Evolutionary conservation across 2,113 vertebrate species (phyloP), one percentile per base, ranked within the genome.

Genomic region (Leptocoma aspasia): DNA sequence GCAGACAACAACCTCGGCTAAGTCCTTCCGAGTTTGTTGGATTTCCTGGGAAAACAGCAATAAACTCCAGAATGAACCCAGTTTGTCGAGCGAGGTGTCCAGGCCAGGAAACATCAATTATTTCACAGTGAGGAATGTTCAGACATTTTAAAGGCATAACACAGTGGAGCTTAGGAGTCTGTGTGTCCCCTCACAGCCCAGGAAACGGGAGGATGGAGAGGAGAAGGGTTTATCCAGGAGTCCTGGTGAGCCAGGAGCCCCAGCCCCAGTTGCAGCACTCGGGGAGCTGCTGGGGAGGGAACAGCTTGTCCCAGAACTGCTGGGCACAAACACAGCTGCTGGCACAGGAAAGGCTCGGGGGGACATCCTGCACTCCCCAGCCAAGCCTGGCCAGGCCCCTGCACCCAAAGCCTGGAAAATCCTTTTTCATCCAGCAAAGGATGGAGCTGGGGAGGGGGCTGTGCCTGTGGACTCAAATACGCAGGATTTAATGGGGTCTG

Each of bases 391-490:
- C 27, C 16, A 1, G 35, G 21, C 64, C 50, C 17, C 15, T 0
- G 4, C 21, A 13, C 50, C 76, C 41, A 35, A 1, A 1, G 31
- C 2, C 4, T 8, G 24, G n/a, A 41, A 20, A 53, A 31, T 4
- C 33, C 21, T 31, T 41, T 27, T 30, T 1, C 28, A 33, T 14
- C 28, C 73, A 27, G 41, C 4, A 17, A 11, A 45, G 22, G 49
- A 41, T 44, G 44, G 30, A 33, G 19, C 53, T 54, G 53, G 53
- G 53, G 33, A 54, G 8, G 2, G 22, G 10, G 15, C 37, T 6
- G 5, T 7, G n/a, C 14, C 41, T 4, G 13, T 0, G 56, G 72
- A n/a, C 47, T 1, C 0, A n/a, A 53, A 30, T 3, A 2, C 0
- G 22, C 5, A 15, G 45, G 45, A 6, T 44, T 30, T 50, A 3